Evolutionary conservation across 2,888 invertebrate genomes (phyloP), one percentile per base, ranked within the genome.

Genomic region (Therioaphis trifolii): DNA sequence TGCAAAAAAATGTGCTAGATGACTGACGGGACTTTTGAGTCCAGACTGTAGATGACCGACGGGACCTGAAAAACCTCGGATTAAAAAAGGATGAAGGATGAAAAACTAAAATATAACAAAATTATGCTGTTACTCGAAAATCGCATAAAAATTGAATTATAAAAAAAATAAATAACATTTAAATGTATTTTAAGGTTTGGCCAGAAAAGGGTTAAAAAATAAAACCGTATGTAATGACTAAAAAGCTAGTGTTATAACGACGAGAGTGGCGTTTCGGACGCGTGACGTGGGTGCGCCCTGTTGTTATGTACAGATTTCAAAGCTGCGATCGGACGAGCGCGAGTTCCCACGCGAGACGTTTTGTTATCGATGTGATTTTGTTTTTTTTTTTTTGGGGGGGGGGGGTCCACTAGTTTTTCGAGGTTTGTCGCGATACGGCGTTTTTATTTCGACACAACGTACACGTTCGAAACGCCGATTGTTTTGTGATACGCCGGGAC

Each of bases 21-120:
- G 40, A n/a, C 66, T 11, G 40, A 40, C 21, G n/a, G 40, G 40
- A 68, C 68, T 43, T 68, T 68, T 68, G 35, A 68, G 68, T 40
- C 68, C 40, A 40, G n/a, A 40, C 40, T 4, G n/a, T 68, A 68
- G 7, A 40, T 68, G 21, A 68, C 66, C 35, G 5, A 40, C 66
- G 40, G 66, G 40, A 68, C 35, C n/a, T 18, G 11, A 35, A 21
- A 68, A n/a, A 40, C 24, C 40, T 40, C 35, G 21, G n/a, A 68
- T 11, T 9, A 68, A 68, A 68, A 68, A 68, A 35, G 40, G 21
- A 68, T 68, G n/a, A 68, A 40, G 21, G 4, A 35, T 4, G 4
- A 61, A 15, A 27, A 29, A 15, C 12, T 5, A 29, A 18, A 29
- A 63, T 63, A 63, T 18, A 63, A 29, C 11, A 29, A 15, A 63